Evolutionary conservation across 2,888 invertebrate genomes (phyloP).

Genomic region (Drosophila ustulata): DNA sequence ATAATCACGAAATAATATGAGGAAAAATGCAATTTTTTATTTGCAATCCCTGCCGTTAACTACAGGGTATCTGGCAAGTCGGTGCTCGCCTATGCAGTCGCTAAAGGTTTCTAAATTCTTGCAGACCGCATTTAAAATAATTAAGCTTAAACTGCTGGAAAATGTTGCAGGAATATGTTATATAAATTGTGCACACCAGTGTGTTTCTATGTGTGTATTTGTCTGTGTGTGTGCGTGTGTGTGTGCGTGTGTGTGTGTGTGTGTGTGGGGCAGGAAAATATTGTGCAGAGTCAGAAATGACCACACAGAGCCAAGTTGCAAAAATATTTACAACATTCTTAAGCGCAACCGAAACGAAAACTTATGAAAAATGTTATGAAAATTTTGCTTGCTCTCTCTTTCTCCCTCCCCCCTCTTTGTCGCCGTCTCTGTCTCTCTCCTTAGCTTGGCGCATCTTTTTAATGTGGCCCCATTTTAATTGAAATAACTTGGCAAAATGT

Average conservation of each 20-base stretch:
- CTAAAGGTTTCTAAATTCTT: constrained; percentile 40
- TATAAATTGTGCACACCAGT: constrained; percentile 19
- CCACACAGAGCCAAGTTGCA: constrained; percentile 65
- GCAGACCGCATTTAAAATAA: constrained; percentile 71
- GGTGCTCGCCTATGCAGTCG: not conserved
- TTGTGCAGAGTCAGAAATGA: constrained; percentile 53
- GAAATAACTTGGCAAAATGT: constrained; percentile 62
- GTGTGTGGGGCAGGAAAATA: constrained; percentile 12
- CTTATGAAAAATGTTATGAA: constrained; percentile 79
- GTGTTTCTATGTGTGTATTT: constrained; percentile 5
- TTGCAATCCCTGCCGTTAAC: not conserved
- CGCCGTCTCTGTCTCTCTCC: not conserved
- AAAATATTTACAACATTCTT: constrained; percentile 77
- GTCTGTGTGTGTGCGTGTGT: constrained; percentile 1
- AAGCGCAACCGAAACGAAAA: constrained; percentile 75
- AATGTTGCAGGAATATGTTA: constrained; percentile 46
- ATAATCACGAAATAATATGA: too few species aligned
- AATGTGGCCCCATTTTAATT: constrained; percentile 68
- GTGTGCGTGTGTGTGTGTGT: constrained; percentile 11
- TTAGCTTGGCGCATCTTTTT: not conserved
- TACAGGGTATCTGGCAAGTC: constrained; percentile 3
- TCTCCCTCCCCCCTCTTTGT: not conserved
- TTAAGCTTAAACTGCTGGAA: constrained; percentile 69
- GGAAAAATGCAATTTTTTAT: too few species aligned
- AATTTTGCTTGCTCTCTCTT: constrained; percentile 36